A percentile compares a stretch with the other conserved stretches of the same genome.
Evolutionary conservation across 2,113 vertebrate genomes (phyloP).

Genomic region (Elephas maximus): DNA sequence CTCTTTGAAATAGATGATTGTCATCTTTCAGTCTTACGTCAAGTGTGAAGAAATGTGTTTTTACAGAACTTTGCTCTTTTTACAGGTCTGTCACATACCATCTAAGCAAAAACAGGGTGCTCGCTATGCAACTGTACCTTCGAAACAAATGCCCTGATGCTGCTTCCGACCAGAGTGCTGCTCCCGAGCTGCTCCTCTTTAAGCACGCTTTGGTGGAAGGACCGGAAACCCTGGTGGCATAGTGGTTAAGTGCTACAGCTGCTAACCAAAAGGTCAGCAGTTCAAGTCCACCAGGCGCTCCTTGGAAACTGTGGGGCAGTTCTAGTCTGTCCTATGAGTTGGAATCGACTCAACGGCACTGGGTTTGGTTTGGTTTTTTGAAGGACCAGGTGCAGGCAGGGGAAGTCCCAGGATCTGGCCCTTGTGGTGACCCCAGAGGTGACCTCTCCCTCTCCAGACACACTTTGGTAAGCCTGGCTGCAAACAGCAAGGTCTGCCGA

Average conservation of each 20-base stretch:
- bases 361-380: no score
- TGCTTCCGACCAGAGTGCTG: not conserved
- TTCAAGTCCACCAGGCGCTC: no score
- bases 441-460: not conserved
- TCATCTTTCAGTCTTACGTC: not conserved
- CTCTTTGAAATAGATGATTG: not conserved
- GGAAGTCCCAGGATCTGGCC: not conserved
- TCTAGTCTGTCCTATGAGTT: no score
- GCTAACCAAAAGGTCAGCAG: no score
- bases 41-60: slow-evolving; percentile 5
- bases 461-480: not conserved
- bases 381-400: not conserved
- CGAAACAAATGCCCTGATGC: not conserved
- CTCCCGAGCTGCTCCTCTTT: no score
- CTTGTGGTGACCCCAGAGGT: no score
- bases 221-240: no score
- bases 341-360: no score
- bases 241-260: no score
- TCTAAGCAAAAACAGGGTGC: not conserved
- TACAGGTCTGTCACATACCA: not conserved
- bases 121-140: not conserved
- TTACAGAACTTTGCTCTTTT: slow-evolving; percentile 22
- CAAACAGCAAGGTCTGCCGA: not conserved
- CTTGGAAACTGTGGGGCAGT: no score
- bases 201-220: not conserved